phyloP scores from a whole-genome alignment of 2,888 invertebrate species.

The Drosophila neotestacea region DNA sequence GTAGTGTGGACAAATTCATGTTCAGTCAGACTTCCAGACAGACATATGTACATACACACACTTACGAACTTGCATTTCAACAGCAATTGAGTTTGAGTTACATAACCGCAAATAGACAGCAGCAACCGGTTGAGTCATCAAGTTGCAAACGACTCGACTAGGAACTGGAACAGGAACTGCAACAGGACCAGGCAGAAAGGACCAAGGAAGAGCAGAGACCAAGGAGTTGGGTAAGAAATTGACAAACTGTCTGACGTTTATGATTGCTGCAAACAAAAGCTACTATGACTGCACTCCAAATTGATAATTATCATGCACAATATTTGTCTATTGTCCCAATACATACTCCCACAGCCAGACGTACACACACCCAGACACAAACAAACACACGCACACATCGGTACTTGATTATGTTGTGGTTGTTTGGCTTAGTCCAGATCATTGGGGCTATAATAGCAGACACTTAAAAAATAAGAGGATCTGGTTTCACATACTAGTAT shows the following conservation, averaged over 20 bases:
- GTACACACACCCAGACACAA: not conserved
- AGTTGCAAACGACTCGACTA: conserved; percentile 33
- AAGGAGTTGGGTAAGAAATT: conserved; percentile 16
- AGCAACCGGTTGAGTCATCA: conserved; percentile 73
- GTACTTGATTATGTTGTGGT: conserved; percentile 30
- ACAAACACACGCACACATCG: not conserved
- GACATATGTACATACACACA: conserved; percentile 6
- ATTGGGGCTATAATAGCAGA: not conserved
- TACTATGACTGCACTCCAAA: conserved; percentile 75
- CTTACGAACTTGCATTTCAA: conserved; percentile 25
- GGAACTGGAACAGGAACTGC: conserved; percentile 8
- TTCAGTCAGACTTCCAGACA: not conserved
- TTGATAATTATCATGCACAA: conserved; percentile 75
- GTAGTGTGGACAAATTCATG: conserved; percentile 44
- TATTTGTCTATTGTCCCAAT: conserved; percentile 60
- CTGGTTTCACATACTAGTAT: not conserved
- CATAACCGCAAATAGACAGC: conserved; percentile 75
- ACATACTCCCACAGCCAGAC: conserved; percentile 11
- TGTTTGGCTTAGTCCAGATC: not conserved
- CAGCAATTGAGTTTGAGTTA: conserved; percentile 74
- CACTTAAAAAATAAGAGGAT: not conserved
- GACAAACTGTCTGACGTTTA: conserved; percentile 63
- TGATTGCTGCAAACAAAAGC: conserved; percentile 79
- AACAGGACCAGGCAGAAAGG: conserved; percentile 4
- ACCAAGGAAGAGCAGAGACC: conserved; percentile 7